Conservation (phyloP, 2,888 invertebrate genomes). For the Stenichneumon culpator region DNA sequence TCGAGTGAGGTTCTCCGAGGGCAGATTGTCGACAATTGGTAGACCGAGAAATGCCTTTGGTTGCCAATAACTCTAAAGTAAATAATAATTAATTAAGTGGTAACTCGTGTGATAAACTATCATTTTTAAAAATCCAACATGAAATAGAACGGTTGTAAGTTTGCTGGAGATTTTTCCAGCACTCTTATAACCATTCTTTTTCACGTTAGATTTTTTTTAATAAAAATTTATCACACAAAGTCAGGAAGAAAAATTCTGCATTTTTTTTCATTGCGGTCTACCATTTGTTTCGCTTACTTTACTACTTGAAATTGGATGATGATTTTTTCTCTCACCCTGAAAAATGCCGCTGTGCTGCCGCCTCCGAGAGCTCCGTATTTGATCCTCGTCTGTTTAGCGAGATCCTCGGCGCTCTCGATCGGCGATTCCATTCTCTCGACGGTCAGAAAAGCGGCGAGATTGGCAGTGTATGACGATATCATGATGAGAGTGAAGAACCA, state of each 20-base stretch:
- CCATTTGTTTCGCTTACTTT: no score
- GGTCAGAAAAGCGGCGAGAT: conserved; percentile 96
- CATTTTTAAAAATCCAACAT: neutral
- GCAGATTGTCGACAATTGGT: neutral
- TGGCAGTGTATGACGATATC: conserved; percentile 97
- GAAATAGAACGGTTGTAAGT: no score
- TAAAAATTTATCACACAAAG: no score
- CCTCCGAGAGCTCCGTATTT: conserved; percentile 97
- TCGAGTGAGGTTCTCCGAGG: neutral
- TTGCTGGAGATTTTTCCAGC: no score
- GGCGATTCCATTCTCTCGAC: conserved; percentile 95
- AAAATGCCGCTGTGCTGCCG: conserved; percentile 96
- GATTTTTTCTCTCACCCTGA: conserved; percentile 88
- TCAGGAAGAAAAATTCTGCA: no score
- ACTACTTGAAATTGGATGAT: neutral
- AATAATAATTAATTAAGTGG: neutral
- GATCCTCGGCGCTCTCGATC: conserved; percentile 96
- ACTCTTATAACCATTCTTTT: no score
- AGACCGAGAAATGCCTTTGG: neutral
- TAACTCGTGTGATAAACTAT: neutral
- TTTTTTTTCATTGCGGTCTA: no score
- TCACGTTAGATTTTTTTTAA: no score
- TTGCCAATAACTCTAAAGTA: neutral
- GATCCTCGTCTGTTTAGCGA: conserved; percentile 97
- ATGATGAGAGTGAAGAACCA: conserved; percentile 97